Conservation (phyloP, 2,888 invertebrate genomes). For the Rapana venosa region DNA sequence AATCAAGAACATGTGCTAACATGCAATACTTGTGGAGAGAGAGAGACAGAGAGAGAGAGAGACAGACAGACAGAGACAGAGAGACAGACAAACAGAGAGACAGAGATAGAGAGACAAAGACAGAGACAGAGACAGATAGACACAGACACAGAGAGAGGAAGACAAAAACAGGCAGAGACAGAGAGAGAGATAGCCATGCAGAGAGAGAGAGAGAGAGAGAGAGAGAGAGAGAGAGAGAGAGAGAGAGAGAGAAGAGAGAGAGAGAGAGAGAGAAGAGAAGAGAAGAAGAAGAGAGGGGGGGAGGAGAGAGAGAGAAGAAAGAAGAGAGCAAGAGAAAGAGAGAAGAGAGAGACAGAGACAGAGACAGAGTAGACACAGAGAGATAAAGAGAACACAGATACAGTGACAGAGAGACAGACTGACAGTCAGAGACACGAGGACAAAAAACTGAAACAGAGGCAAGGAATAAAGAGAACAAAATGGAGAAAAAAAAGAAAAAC, state of each 20-base stretch:
- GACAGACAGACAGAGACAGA: background rate
- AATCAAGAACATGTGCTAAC: background rate
- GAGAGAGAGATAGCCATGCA: background rate
- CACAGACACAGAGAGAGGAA: background rate
- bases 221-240: slow-evolving; percentile 4
- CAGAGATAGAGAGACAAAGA: background rate
- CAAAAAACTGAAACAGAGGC: background rate
- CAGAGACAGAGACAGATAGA: background rate
- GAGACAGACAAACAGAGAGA: background rate
- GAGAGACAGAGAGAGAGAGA: background rate
- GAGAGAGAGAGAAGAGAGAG: background rate
- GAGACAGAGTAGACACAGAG: background rate
- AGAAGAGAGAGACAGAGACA: background rate
- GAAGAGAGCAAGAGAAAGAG: background rate
- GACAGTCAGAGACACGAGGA: background rate
- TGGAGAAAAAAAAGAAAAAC: too few relatives aligned
- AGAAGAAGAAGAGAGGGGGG: background rate
- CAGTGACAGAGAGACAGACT: background rate
- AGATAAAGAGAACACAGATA: background rate
- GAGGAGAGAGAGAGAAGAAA: background rate
- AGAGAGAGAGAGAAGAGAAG: background rate
- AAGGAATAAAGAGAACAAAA: background rate
- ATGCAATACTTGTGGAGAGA: background rate
- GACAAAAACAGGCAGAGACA: background rate
- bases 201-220: background rate